Base-by-base conservation (phyloP, 1,140 invertebrate species). In the Scaptodrosophila lebanonensis region DNA sequence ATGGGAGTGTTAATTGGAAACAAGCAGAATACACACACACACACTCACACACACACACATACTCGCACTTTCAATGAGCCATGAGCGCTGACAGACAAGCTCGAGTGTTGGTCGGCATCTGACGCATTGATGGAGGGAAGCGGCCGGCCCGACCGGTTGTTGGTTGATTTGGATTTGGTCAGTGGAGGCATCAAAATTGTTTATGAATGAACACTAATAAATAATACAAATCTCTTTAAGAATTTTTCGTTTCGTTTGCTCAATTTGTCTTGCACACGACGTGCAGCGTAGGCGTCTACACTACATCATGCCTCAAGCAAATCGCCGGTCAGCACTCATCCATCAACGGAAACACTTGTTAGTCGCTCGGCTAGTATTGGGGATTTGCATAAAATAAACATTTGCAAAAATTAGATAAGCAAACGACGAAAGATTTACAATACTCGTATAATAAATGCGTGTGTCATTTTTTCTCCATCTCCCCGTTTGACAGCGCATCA, bases 1-100 rank as follows among this genome's bases (percentile, higher is more conserved):
- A 59, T 57, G 42, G 72, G 69, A 66, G 75, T 82, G 75, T 59
- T 82, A 79, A 79, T 60, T 82, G 70, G 47, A 49, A 75, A 39
- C 32, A 33, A 33, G 9, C 3, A 13, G 3, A 25, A 25, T 8
- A 13, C 32, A 4, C 5, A 33, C 3, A 33, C 5, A 13, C 3
- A 13, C 5, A 33, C 18, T 36, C 45, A 79, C 50, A 66, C 49
- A 66, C 59, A 47, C 52, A 45, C 40, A 22, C 12, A 32, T n/a
- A 57, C 33, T 12, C 12, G 16, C 50, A 62, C n/a, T n/a, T n/a
- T n/a, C n/a, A 54, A 62, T 57, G 58, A 67, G 57, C 66, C 30
- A 51, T 51, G 30, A 13, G n/a, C 17, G 30, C 20, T 39, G 38
- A 51, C 25, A 40, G 18, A 47, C 33, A 48, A 43, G 25, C 12